These are phyloP conservation scores for Drosophila siamana DNA, from an alignment of 2,888 invertebrate genomes.

Conservation along the genomic window DNA sequence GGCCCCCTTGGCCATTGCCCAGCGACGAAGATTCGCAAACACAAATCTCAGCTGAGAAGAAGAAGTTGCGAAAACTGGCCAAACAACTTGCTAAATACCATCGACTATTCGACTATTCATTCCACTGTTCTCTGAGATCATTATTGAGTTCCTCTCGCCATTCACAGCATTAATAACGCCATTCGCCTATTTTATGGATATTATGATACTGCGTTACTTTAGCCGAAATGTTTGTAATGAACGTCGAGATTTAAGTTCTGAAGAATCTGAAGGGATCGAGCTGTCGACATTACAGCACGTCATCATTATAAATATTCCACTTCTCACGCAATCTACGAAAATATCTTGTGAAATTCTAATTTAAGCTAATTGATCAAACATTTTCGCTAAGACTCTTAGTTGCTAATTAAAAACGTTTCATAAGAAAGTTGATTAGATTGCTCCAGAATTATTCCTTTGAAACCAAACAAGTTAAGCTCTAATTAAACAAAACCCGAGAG, in stretches of 20 bases:
- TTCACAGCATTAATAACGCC: background rate
- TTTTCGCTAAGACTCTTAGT: background rate
- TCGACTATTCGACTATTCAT: background rate
- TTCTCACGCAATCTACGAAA: background rate
- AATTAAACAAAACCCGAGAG: background rate
- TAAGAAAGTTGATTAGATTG: background rate
- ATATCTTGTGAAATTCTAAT: background rate
- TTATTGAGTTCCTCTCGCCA: constrained; percentile 10
- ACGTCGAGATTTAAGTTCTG: too few relatives aligned
- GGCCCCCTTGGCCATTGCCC: constrained; percentile 1
- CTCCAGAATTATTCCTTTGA: background rate
- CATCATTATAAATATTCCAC: background rate
- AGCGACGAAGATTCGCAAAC: constrained; percentile 4
- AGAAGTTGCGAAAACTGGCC: constrained; percentile 28
- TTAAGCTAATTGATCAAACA: background rate
- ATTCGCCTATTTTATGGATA: background rate
- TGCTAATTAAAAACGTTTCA: background rate
- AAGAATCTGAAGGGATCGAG: too few relatives aligned
- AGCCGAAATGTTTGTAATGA: background rate
- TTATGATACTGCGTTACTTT: background rate
- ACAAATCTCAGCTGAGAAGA: background rate
- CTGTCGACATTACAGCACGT: background rate
- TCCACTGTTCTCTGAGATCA: constrained; percentile 41
- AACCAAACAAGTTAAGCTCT: background rate
- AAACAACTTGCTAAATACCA: constrained; percentile 33